phyloP scores from a whole-genome alignment of 2,888 invertebrate species.

The Heteromurus nitidus region DNA sequence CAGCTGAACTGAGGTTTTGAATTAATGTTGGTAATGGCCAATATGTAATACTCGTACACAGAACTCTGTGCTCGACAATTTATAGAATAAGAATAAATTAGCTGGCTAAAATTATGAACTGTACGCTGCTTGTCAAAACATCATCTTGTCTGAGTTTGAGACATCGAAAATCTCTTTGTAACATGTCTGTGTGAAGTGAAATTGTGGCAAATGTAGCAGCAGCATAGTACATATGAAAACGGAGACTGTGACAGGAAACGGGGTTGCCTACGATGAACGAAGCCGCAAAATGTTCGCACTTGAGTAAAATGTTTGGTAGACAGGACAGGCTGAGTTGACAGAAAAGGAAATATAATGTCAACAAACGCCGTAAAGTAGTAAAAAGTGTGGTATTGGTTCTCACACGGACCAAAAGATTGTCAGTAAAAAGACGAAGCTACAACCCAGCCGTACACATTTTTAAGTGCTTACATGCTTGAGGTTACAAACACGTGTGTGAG shows the following conservation, averaged over 20 bases:
- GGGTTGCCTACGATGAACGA: background rate
- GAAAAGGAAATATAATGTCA: constrained; percentile 39
- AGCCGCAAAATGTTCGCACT: constrained; percentile 46
- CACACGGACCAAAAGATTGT: background rate
- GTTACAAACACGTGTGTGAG: too few relatives aligned
- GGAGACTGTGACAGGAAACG: constrained; percentile 33
- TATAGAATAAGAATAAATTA: too few relatives aligned
- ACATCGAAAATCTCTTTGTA: background rate
- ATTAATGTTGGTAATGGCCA: too few relatives aligned
- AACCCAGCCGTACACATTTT: too few relatives aligned
- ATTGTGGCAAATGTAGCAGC: background rate
- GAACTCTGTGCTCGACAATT: too few relatives aligned
- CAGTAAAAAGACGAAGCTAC: too few relatives aligned
- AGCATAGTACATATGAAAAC: constrained; percentile 10
- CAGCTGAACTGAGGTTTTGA: too few relatives aligned
- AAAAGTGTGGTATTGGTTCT: constrained; percentile 5
- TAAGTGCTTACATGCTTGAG: too few relatives aligned
- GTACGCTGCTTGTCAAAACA: too few relatives aligned
- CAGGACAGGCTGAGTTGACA: constrained; percentile 29
- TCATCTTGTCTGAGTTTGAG: too few relatives aligned
- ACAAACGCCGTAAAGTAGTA: constrained; percentile 29
- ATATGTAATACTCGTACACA: too few relatives aligned
- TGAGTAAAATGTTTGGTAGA: constrained; percentile 41
- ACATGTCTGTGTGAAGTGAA: background rate
- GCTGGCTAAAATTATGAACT: too few relatives aligned